These are phyloP conservation scores for Luscinia luscinia DNA, from an alignment of 2,797 vertebrate species.

Conservation along the genomic window DNA sequence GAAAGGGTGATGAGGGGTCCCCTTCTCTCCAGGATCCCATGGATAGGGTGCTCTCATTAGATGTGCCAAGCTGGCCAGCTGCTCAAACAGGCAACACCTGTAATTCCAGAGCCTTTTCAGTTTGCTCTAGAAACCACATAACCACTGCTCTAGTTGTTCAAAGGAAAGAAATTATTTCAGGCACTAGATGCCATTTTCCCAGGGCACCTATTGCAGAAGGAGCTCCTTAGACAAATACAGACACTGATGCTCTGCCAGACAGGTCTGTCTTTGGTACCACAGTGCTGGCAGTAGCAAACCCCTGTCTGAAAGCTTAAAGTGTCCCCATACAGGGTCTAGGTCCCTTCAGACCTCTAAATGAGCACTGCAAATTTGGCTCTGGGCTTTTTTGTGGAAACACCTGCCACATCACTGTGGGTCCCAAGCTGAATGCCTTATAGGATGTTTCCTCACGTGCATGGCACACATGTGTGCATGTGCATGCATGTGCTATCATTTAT, in stretches of 20 bases:
- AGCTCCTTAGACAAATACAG: neutral
- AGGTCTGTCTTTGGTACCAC: neutral
- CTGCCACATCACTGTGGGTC: accelerated
- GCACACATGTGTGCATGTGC: accelerated
- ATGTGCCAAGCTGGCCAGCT: neutral
- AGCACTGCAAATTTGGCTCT: neutral
- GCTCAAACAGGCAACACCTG: neutral
- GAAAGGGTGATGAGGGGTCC: accelerated
- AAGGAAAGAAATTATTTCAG: neutral
- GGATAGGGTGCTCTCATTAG: neutral
- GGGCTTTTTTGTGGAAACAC: neutral
- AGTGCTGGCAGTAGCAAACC: neutral
- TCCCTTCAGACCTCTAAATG: neutral
- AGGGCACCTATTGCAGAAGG: neutral
- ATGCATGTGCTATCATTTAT: neutral
- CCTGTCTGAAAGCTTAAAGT: neutral
- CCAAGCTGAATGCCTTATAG: neutral
- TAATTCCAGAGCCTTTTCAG: neutral
- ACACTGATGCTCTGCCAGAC: neutral
- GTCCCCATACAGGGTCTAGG: neutral
- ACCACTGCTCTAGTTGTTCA: neutral
- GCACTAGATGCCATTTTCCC: neutral
- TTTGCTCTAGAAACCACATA: neutral
- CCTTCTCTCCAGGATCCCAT: neutral
- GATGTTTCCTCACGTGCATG: accelerated